Conservation (phyloP, 2,888 invertebrate genomes). For the Agonopterix arenella region DNA sequence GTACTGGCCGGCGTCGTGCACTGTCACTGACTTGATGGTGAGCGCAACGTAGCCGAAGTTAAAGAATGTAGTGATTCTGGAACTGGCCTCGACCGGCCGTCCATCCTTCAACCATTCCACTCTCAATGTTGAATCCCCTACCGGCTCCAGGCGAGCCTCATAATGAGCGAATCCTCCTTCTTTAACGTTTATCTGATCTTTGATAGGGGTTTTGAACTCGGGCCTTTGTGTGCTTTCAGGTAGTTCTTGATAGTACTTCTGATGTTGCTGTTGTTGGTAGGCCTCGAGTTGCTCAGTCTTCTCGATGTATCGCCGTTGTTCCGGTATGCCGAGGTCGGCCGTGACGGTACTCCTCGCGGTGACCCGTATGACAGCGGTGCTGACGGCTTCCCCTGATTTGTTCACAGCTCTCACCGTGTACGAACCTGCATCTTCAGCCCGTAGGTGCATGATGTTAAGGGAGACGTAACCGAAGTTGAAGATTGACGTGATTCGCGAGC, state of each 20-base stretch:
- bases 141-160: slow-evolving; percentile 95
- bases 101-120: slow-evolving; percentile 97
- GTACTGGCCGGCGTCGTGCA: slow-evolving; percentile 93
- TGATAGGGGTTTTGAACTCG: slow-evolving; percentile 92
- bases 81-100: slow-evolving; percentile 92
- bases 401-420: slow-evolving; percentile 95
- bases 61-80: slow-evolving; percentile 94
- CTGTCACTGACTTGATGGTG: slow-evolving; percentile 92
- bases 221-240: slow-evolving; percentile 89
- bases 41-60: slow-evolving; percentile 97
- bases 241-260: slow-evolving; percentile 86
- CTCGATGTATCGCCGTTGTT: slow-evolving; percentile 93
- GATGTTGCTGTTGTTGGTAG: slow-evolving; percentile 88
- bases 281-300: slow-evolving; percentile 94
- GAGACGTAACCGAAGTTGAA: slow-evolving; percentile 99
- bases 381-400: slow-evolving; percentile 92
- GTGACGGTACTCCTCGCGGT: slow-evolving; percentile 89
- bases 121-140: slow-evolving; percentile 91
- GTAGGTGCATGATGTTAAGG: slow-evolving; percentile 98
- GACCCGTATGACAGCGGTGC: slow-evolving; percentile 86
- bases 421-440: slow-evolving; percentile 98
- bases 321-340: slow-evolving; percentile 90
- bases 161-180: slow-evolving; percentile 97
- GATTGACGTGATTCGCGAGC: slow-evolving; percentile 97
- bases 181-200: slow-evolving; percentile 89